Conservation (phyloP, 2,113 vertebrate genomes). For the Lagopus leucura region DNA sequence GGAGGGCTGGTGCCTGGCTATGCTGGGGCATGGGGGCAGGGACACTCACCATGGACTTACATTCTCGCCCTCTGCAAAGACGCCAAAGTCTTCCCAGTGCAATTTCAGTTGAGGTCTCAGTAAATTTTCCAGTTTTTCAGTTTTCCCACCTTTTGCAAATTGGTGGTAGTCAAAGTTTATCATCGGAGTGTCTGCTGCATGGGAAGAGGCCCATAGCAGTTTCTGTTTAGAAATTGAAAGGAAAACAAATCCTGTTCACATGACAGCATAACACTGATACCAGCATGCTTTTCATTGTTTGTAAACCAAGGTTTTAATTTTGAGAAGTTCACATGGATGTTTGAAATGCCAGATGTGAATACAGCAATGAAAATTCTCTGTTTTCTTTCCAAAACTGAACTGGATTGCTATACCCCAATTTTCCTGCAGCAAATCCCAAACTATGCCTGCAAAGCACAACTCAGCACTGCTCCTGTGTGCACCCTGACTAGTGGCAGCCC, state of each 20-base stretch:
- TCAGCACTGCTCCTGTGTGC: neutral
- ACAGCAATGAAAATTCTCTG: neutral
- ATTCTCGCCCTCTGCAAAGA: conserved; percentile 75
- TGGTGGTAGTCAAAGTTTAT: conserved; percentile 86
- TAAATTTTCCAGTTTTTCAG: conserved; percentile 80
- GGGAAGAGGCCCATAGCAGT: conserved; percentile 83
- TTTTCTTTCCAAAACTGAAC: neutral
- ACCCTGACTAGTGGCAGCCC: neutral
- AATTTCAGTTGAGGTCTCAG: conserved; percentile 79
- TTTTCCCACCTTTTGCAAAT: conserved; percentile 81
- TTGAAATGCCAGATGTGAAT: neutral
- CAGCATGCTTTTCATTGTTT: neutral
- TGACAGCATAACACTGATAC: neutral
- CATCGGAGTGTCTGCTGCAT: conserved; percentile 82
- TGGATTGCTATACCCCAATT: neutral
- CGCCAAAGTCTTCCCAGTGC: conserved; percentile 81
- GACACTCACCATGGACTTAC: conserved; percentile 79
- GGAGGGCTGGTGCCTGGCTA: neutral
- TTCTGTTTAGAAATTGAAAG: conserved; percentile 69
- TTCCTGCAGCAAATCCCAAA: neutral
- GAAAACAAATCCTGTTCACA: neutral
- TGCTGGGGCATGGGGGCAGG: neutral
- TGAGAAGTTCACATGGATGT: neutral
- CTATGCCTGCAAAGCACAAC: neutral
- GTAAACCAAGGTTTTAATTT: neutral